Evolutionary conservation across 2,888 invertebrate species (phyloP).

Genomic region (Athalia circularis): DNA sequence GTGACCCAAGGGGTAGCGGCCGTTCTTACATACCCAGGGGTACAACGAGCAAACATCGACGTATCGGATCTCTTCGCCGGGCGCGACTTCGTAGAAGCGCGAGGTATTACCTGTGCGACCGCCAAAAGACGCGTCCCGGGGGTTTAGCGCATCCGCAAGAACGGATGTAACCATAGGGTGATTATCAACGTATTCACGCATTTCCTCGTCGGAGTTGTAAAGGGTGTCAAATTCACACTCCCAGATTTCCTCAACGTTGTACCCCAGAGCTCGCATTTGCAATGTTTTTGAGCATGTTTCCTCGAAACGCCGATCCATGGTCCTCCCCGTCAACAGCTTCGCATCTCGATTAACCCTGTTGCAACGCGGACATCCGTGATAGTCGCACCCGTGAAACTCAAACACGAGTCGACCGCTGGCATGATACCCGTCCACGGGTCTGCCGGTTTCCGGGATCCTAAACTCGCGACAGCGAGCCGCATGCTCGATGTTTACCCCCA

Average conservation of each 20-base stretch:
- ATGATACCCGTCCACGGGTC: slow-evolving; percentile 50
- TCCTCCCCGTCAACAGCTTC: slow-evolving; percentile 23
- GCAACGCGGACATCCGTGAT: slow-evolving; percentile 49
- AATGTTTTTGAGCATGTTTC: slow-evolving; percentile 32
- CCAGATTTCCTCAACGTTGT: slow-evolving; percentile 45
- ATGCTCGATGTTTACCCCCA: slow-evolving; percentile 51
- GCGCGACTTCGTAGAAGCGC: slow-evolving; percentile 51
- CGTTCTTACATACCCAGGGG: not conserved
- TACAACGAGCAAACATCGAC: slow-evolving; percentile 19
- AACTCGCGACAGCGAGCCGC: slow-evolving; percentile 52
- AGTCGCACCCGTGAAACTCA: slow-evolving; percentile 52
- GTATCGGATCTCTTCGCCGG: slow-evolving; percentile 58
- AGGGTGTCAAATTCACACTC: slow-evolving; percentile 45
- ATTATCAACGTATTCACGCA: not conserved
- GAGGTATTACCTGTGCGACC: slow-evolving; percentile 57
- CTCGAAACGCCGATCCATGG: slow-evolving; percentile 38
- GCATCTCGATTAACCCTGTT: slow-evolving; percentile 30
- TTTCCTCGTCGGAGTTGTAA: not conserved
- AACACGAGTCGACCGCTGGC: slow-evolving; percentile 41
- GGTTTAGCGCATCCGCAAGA: slow-evolving; percentile 47
- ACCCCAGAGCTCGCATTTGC: slow-evolving; percentile 5
- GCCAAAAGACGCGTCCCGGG: slow-evolving; percentile 59
- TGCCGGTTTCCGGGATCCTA: slow-evolving; percentile 14
- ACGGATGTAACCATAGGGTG: not conserved
- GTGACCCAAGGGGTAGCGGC: not conserved